A percentile compares a stretch with the other conserved stretches of the same genome.
Evolutionary conservation across 2,113 vertebrate species (phyloP).

Genomic region (Pangasianodon gigas): DNA sequence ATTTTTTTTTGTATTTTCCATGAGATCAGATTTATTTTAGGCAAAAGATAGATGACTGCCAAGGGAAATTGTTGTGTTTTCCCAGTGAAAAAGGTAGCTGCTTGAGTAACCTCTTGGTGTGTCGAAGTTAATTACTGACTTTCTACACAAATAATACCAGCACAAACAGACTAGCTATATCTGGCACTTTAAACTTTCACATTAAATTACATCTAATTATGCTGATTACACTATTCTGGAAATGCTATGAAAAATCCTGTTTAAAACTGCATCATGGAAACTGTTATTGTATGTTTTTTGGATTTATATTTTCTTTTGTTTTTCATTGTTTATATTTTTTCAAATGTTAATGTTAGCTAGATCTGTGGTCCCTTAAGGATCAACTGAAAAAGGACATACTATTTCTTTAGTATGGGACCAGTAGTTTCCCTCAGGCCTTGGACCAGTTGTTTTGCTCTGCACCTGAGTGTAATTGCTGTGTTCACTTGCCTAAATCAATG

Average conservation of each 20-base stretch:
- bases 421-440: neutral
- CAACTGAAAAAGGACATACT: neutral
- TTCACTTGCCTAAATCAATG: neutral
- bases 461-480: neutral
- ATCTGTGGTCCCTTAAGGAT: neutral
- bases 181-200: neutral
- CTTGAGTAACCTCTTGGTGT: neutral
- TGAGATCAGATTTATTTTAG: neutral
- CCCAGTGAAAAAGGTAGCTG: neutral
- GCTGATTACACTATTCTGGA: neutral
- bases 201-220: neutral
- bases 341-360: neutral
- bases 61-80: neutral
- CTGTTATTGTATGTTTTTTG: neutral
- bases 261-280: neutral
- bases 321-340: neutral
- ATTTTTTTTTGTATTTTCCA: neutral
- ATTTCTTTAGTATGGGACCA: neutral
- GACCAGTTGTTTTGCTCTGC: neutral
- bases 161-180: neutral
- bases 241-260: neutral
- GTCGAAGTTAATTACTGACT: neutral
- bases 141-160: neutral
- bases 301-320: neutral
- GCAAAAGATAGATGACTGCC: neutral